Evolutionary conservation across 92 coral and sea anemone species (phyloP).

Genomic region (Parazoanthus swiftii): DNA sequence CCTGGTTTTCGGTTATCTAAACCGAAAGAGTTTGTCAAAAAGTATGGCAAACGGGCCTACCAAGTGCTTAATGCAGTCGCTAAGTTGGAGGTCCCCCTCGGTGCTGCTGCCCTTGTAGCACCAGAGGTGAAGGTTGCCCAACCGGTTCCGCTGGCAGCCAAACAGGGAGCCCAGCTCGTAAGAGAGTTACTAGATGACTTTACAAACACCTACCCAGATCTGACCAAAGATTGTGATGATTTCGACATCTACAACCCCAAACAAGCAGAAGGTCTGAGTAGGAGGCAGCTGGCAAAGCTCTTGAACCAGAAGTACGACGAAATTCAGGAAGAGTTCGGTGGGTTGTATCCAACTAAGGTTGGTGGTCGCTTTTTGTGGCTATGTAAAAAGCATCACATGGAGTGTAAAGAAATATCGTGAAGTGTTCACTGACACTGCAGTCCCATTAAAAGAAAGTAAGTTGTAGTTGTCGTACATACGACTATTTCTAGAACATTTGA

Average conservation of each 20-base stretch:
- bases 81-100: background rate
- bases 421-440: no score
- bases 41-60: background rate
- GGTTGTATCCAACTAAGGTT: background rate
- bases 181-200: background rate
- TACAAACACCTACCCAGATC: background rate
- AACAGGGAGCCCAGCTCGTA: background rate
- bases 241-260: background rate
- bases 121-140: background rate
- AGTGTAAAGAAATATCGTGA: background rate
- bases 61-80: background rate
- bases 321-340: background rate
- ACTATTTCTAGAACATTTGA: no score
- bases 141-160: background rate
- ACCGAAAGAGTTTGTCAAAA: background rate
- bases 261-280: background rate
- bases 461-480: no score
- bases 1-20: background rate
- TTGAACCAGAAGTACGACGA: background rate
- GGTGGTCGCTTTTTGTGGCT: background rate
- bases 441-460: no score
- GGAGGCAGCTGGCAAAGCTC: background rate
- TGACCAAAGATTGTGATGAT: background rate
- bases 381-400: background rate
- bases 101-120: slow-evolving; percentile 4